Evolutionary conservation across 37 sponge, comb jelly and placozoan species (phyloP).

Genomic region (Lycopodina hypogea): DNA sequence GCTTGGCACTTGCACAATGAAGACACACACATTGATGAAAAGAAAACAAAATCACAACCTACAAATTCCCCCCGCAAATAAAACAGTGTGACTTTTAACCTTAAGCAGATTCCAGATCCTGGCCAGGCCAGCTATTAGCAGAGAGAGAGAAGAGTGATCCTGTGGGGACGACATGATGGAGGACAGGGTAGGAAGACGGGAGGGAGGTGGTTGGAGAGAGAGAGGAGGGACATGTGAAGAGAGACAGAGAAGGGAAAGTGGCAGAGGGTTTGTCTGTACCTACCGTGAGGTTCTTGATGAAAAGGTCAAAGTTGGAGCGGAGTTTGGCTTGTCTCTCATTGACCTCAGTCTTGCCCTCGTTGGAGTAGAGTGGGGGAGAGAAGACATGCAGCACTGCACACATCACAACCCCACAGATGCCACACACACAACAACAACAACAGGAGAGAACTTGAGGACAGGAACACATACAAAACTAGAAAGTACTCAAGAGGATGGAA

Average conservation of each 20-base stretch:
- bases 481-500: too few species aligned
- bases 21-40: too few species aligned
- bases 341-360: slow-evolving; percentile 13
- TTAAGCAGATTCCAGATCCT: slow-evolving; percentile 66
- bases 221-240: too few species aligned
- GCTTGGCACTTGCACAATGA: too few species aligned
- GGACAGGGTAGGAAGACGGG: neutral
- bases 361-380: slow-evolving; percentile 19
- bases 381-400: slow-evolving; percentile 31
- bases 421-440: neutral
- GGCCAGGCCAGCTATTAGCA: slow-evolving; percentile 61
- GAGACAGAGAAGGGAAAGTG: neutral
- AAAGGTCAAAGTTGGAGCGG: slow-evolving; percentile 46
- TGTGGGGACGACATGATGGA: neutral
- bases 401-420: too few species aligned
- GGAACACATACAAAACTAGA: too few species aligned
- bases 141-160: slow-evolving; percentile 38
- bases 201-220: too few species aligned
- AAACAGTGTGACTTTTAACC: slow-evolving; percentile 20
- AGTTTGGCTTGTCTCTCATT: slow-evolving; percentile 29
- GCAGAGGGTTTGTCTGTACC: neutral
- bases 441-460: too few species aligned
- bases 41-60: too few species aligned
- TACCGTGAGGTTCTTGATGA: slow-evolving; percentile 47
- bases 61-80: too few species aligned